A percentile compares a stretch with the other conserved stretches of the same genome.
Evolutionary conservation across 2,888 invertebrate genomes (phyloP).

Genomic region (Sminthurides aquaticus): DNA sequence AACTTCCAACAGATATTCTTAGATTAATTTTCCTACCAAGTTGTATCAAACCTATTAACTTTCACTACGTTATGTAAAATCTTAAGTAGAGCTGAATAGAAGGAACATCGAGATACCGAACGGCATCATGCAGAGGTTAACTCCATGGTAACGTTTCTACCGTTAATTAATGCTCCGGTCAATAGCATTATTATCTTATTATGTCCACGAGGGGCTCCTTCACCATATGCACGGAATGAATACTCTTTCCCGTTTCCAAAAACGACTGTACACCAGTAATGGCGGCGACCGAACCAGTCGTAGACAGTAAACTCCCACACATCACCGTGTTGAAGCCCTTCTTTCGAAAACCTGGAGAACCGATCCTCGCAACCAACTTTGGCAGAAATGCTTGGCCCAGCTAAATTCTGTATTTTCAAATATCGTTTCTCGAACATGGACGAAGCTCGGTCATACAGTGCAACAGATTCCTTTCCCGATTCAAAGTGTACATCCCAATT

Average conservation of each 20-base stretch:
- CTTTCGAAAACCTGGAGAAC: constrained; percentile 34
- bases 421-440: constrained; percentile 32
- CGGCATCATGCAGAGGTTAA: too few species aligned
- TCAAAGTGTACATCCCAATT: constrained; percentile 35
- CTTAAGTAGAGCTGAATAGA: too few species aligned
- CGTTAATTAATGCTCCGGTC: constrained; percentile 39
- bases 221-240: constrained; percentile 39
- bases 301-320: constrained; percentile 34
- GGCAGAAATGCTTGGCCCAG: constrained; percentile 20
- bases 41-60: background rate
- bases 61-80: background rate
- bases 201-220: constrained; percentile 40
- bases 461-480: constrained; percentile 38
- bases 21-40: too few species aligned
- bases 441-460: constrained; percentile 33
- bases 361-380: constrained; percentile 35
- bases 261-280: constrained; percentile 38
- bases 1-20: too few species aligned
- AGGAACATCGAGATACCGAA: too few species aligned
- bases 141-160: constrained; percentile 28
- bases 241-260: constrained; percentile 24
- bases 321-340: constrained; percentile 30
- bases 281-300: constrained; percentile 38
- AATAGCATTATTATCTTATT: constrained; percentile 32
- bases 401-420: constrained; percentile 34